These are phyloP conservation scores for Philereme vetulata DNA, from an alignment of 2,888 invertebrate genomes.

Conservation along the genomic window DNA sequence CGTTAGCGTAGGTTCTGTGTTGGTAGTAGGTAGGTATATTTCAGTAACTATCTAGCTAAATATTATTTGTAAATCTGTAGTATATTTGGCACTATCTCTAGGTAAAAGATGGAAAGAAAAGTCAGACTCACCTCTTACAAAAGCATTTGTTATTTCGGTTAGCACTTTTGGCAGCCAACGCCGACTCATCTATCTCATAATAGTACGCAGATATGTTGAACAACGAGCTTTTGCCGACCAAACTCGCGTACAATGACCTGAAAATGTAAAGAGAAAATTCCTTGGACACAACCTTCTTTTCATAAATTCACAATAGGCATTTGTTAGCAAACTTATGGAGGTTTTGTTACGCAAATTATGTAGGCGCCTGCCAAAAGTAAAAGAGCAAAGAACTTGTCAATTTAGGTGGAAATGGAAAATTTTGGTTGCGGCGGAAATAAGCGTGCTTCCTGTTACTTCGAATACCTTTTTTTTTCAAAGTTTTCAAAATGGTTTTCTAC, in stretches of 20 bases:
- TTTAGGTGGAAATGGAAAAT: background rate
- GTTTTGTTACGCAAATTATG: conserved; percentile 8
- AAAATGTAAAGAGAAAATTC: conserved; percentile 24
- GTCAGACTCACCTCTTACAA: conserved; percentile 63
- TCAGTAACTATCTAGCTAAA: no score
- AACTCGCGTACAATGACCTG: conserved; percentile 75
- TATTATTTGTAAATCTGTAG: no score
- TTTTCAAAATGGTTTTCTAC: no score
- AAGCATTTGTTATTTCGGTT: conserved; percentile 79
- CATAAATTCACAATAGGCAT: background rate
- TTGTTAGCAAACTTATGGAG: background rate
- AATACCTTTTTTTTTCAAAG: no score
- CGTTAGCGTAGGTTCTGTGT: no score
- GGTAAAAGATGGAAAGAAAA: background rate
- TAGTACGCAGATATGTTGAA: conserved; percentile 75
- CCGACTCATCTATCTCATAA: conserved; percentile 70
- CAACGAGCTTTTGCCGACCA: conserved; percentile 62
- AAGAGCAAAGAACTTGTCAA: background rate
- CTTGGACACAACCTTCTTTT: background rate
- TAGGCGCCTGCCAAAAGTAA: background rate
- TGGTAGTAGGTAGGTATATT: no score
- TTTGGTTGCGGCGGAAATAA: background rate
- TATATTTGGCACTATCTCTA: no score
- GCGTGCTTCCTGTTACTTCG: no score
- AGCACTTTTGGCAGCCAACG: conserved; percentile 70